Percentiles rank a stretch among this genome's conserved stretches.
Evolutionary conservation across 2,797 vertebrate species (phyloP).

Genomic region (Emydoidea blandingii): DNA sequence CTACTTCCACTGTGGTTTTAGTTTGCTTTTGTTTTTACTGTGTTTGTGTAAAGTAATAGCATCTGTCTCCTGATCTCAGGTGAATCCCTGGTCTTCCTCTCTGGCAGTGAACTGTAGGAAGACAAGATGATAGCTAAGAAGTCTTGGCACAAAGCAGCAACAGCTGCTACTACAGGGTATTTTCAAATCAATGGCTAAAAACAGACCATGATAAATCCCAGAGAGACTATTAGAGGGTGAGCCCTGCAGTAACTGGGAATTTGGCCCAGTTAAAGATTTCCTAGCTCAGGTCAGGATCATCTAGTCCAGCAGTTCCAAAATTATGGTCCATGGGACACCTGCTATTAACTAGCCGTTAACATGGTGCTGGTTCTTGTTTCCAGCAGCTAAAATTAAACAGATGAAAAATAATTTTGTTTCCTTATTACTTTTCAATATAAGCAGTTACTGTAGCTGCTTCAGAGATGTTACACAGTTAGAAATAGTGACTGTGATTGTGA

Average conservation of each 20-base stretch:
- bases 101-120: neutral
- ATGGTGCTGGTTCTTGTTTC: neutral
- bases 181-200: neutral
- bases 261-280: neutral
- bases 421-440: neutral
- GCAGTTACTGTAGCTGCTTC: neutral
- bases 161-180: neutral
- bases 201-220: neutral
- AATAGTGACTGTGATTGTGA: neutral
- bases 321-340: neutral
- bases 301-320: neutral
- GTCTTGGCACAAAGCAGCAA: neutral
- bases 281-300: neutral
- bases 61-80: neutral
- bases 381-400: neutral
- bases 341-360: neutral
- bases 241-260: neutral
- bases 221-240: neutral
- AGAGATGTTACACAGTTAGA: neutral
- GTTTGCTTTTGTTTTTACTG: neutral
- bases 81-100: conserved; percentile 15
- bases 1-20: conserved; percentile 5
- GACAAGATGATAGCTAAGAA: neutral
- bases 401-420: conserved; percentile 44
- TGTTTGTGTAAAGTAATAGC: neutral